These are phyloP conservation scores for Macrosiphum euphorbiae DNA, from an alignment of 2,888 invertebrate species.

Conservation along the genomic window DNA sequence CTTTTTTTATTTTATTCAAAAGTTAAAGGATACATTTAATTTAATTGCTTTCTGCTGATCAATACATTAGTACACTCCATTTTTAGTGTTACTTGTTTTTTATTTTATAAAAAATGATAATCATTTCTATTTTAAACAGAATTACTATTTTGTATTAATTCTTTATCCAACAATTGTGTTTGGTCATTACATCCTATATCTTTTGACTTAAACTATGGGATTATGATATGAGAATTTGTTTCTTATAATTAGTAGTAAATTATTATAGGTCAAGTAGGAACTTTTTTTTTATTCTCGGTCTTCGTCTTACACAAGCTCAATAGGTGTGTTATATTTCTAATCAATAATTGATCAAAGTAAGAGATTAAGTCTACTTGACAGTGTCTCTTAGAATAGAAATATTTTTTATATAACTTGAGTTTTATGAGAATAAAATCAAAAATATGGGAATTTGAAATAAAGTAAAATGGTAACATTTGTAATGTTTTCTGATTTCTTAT, in stretches of 20 bases:
- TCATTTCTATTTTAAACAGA: conserved; percentile 45
- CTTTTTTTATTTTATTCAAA: conserved; percentile 43
- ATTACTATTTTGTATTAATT: conserved; percentile 28
- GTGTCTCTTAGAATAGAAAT: too few relatives aligned
- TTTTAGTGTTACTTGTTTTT: conserved; percentile 60
- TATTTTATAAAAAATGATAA: conserved; percentile 53
- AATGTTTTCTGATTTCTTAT: neutral
- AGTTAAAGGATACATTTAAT: conserved; percentile 36
- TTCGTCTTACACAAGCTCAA: neutral
- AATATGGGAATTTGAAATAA: too few relatives aligned
- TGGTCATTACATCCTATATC: neutral
- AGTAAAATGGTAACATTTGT: neutral
- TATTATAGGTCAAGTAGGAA: neutral
- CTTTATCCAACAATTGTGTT: neutral
- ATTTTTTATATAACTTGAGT: too few relatives aligned
- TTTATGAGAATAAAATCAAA: too few relatives aligned
- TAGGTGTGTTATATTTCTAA: neutral
- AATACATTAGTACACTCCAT: conserved; percentile 63
- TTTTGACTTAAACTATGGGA: neutral
- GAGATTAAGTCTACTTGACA: neutral
- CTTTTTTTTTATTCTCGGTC: neutral
- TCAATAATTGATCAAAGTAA: neutral
- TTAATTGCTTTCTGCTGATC: conserved; percentile 47
- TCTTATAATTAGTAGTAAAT: neutral
- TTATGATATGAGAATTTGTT: neutral